Base-by-base conservation (phyloP, 2,113 vertebrate genomes). In the Hylia prasina region DNA sequence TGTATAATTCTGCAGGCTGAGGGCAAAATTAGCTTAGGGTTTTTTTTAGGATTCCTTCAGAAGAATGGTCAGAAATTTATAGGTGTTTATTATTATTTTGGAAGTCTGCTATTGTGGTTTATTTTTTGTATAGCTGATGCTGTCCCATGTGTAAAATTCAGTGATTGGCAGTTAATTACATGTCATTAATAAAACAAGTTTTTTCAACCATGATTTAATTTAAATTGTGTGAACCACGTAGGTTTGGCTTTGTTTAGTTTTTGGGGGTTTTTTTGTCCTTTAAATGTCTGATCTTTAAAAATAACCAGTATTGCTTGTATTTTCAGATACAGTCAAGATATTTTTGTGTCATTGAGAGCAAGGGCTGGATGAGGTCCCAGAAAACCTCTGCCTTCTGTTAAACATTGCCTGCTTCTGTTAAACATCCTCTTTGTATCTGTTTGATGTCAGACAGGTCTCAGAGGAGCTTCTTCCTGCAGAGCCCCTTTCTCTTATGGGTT, bases 1-100 rank as follows among this genome's bases (percentile, higher is more conserved):
- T 0, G 2, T 11, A 4, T 13, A 54, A n/a, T 9, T 47, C 6
- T 11, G 9, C 28, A 50, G 33, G 16, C 7, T 30, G 14, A 47
- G 9, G 16, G 17, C 6, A 77, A 20, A 65, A 65, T 16, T 15
- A 57, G 7, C 6, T 53, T 20, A 48, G 17, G 35, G 15, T 9
- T 11, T 28, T 40, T 78, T 85, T 56, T 24, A 85, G 8, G 15
- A 58, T 76, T 60, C 39, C 12, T 79, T 69, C 50, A 87, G 37
- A 61, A 78, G 6, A 3, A 28, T 13, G 3, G 25, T 7, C 31
- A 35, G 25, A 69, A 35, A 33, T 35, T 15, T n/a, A 33, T 9
- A 66, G 9, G 6, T 30, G 17, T 39, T 79, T 57, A 40, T 47
- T 65, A 70, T 21, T 45, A 48, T 65, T 91, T 85, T 83, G 22